Conservation (phyloP, 2,888 invertebrate genomes). For the Tetragonisca angustula region DNA sequence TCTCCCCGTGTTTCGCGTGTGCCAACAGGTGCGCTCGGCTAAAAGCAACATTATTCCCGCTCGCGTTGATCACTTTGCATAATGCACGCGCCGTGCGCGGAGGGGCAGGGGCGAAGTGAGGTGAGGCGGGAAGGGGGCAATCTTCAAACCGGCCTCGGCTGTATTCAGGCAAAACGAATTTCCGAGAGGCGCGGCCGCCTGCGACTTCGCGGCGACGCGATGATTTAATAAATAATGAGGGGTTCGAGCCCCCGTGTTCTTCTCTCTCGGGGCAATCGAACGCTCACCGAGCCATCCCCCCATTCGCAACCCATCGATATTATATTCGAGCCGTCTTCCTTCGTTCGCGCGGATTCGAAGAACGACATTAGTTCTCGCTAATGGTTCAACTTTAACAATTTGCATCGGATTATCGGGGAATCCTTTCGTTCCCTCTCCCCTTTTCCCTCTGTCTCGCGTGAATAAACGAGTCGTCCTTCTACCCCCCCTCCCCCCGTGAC, state of each 20-base stretch:
- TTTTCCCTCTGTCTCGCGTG: conserved; percentile 60
- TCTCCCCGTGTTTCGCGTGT: not conserved
- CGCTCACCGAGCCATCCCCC: conserved; percentile 53
- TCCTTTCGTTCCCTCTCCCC: conserved; percentile 62
- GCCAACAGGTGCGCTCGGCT: conserved; percentile 20
- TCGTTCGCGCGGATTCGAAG: conserved; percentile 56
- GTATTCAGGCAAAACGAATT: conserved; percentile 57
- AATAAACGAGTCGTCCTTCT: conserved; percentile 68
- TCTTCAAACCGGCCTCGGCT: conserved; percentile 33
- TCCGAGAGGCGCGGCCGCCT: conserved; percentile 47
- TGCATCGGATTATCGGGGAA: conserved; percentile 79
- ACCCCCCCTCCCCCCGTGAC: conserved; percentile 54
- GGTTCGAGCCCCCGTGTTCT: conserved; percentile 55
- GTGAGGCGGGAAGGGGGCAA: not conserved
- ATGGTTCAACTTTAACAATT: conserved; percentile 81
- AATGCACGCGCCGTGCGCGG: conserved; percentile 38
- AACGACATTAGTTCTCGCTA: conserved; percentile 78
- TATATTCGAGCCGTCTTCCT: conserved; percentile 69
- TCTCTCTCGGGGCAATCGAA: conserved; percentile 65
- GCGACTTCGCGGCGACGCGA: conserved; percentile 66
- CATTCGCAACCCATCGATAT: conserved; percentile 80
- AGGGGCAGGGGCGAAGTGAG: too few species aligned
- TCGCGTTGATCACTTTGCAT: conserved; percentile 60
- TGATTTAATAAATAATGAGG: conserved; percentile 77
- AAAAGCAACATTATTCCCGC: conserved; percentile 55